Evolutionary conservation across 2,113 vertebrate genomes (phyloP), one percentile per base, ranked within the genome.

Genomic region (Capra hircus): DNA sequence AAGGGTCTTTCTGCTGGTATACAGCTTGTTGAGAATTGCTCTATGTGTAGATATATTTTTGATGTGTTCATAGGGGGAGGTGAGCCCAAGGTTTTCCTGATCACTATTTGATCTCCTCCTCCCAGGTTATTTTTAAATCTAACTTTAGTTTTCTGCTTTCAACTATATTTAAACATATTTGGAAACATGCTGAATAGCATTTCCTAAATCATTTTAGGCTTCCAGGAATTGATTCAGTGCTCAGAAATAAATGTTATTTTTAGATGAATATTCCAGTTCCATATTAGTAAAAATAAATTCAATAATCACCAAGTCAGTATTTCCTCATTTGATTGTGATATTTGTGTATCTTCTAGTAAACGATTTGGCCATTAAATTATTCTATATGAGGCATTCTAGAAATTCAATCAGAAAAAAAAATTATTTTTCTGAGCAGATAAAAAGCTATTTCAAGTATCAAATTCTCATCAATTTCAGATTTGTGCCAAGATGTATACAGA

Each of bases 211-310:
- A 84, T 90, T 84, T 78, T 64, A 64, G 64, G 84, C 36, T 48
- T 64, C 13, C 30, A 64, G 80, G 30, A 80, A 86, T 59, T 93
- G 59, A 81, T 74, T 95, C n/a, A 40, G 25, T 93, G 7, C 16
- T 77, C 67, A 71, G 52, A 90, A 85, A 59, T 92, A 78, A 88
- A n/a, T 64, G 36, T 5, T 90, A 71, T 92, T 80, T 90, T 93
- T 89, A 93, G 57, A 60, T 48, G n/a, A 53, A 30, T 86, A 80
- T 64, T 77, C 30, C 33, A 90, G 43, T 50, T 95, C 2, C 23
- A 86, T 90, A 59, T 81, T 71, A 93, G 52, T 81, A 81, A 90
- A 89, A 95, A 71, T 86, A 90, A 95, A 93, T 86, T 95, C 23
- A 93, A 8, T 93, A n/a, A 71, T 90, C 33, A 57, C 53, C 21